Percentiles rank a stretch among this genome's conserved stretches.
phyloP scores from a whole-genome alignment of 2,113 vertebrate genomes.

The Urocynchramus pylzowi region DNA sequence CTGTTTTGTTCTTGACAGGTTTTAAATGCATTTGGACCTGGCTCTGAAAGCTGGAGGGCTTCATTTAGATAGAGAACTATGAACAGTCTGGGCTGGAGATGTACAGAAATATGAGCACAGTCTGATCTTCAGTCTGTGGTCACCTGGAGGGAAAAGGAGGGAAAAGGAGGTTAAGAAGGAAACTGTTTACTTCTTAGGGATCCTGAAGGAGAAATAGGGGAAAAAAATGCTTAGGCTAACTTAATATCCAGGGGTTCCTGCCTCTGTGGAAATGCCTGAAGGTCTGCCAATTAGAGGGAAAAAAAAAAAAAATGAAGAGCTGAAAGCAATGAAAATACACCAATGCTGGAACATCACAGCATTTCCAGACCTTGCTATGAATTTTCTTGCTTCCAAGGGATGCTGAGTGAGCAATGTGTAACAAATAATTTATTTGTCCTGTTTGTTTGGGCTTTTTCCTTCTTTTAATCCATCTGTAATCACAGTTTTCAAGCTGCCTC shows the following conservation, averaged over 20 bases:
- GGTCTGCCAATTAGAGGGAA: background rate
- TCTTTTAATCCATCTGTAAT: background rate
- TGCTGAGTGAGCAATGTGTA: background rate
- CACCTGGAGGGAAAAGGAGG: background rate
- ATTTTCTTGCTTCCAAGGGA: background rate
- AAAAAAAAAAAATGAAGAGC: background rate
- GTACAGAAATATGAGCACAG: background rate
- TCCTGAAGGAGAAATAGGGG: background rate
- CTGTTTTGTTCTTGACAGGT: slow-evolving; percentile 19
- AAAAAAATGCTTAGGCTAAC: background rate
- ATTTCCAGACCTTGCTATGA: background rate
- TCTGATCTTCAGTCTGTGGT: background rate
- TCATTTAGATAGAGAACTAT: background rate
- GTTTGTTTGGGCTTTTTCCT: background rate
- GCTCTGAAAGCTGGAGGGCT: background rate
- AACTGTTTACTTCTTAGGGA: background rate
- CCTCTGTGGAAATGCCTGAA: background rate
- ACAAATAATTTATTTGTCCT: background rate
- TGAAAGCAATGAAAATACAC: background rate
- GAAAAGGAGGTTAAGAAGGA: background rate
- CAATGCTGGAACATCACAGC: background rate
- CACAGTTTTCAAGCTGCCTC: background rate
- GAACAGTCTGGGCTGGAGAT: background rate
- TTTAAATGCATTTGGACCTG: slow-evolving; percentile 15
- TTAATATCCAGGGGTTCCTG: background rate